These are phyloP conservation scores for Andrena praecox DNA, from an alignment of 2,888 invertebrate species.

Conservation along the genomic window DNA sequence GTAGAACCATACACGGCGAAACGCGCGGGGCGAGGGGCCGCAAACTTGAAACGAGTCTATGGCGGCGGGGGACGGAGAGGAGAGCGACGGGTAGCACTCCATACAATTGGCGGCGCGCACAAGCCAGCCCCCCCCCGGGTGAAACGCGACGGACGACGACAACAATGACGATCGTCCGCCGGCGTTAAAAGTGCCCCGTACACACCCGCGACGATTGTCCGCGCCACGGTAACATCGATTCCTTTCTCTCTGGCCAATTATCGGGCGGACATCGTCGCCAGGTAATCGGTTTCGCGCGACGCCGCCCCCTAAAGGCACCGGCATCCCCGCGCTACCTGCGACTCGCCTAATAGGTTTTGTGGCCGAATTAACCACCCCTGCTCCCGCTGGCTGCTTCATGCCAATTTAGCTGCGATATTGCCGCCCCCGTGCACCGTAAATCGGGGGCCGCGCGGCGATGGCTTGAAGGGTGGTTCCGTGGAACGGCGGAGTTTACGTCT, in stretches of 20 bases:
- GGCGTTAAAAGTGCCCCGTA: conserved; percentile 52
- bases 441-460: neutral
- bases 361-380: conserved; percentile 14
- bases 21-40: conserved; percentile 31
- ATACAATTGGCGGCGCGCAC: conserved; percentile 56
- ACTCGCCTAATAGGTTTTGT: neutral
- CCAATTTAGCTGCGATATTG: neutral
- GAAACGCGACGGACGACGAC: conserved; percentile 61
- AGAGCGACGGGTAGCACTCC: conserved; percentile 26
- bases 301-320: conserved; percentile 16
- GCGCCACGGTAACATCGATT: conserved; percentile 58
- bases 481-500: neutral
- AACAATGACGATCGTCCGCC: conserved; percentile 61
- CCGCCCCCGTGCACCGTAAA: neutral
- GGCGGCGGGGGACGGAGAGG: neutral
- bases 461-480: neutral
- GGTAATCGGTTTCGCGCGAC: conserved; percentile 45
- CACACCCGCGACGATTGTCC: conserved; percentile 51
- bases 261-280: conserved; percentile 30
- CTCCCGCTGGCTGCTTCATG: neutral
- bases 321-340: neutral
- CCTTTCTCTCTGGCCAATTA: conserved; percentile 62
- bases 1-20: conserved; percentile 28
- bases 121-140: conserved; percentile 41
- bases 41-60: conserved; percentile 51